Percentiles rank a stretch among this genome's conserved stretches.
These are phyloP conservation scores for Aphidius gifuensis DNA, from an alignment of 1,140 invertebrate species.

Conservation along the genomic window DNA sequence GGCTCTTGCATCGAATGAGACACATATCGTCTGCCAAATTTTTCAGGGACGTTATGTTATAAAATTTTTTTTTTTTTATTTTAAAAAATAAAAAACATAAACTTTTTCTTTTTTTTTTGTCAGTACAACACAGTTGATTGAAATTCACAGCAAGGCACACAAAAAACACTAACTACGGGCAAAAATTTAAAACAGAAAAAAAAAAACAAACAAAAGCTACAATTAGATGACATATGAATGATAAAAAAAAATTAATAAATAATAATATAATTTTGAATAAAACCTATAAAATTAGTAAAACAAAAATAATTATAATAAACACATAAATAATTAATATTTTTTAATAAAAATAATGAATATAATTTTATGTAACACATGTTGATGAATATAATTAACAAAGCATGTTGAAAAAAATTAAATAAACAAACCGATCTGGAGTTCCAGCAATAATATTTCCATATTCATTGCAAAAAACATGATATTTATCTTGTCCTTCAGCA, in stretches of 20 bases:
- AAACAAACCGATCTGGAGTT: conserved; percentile 42
- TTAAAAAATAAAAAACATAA: conserved; percentile 43
- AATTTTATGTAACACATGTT: too few species aligned
- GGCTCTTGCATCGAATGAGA: conserved; percentile 47
- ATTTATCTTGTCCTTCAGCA: conserved; percentile 41
- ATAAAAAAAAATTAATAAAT: too few species aligned
- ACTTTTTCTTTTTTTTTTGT: too few species aligned
- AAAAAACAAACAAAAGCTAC: conserved; percentile 8
- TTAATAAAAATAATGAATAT: too few species aligned
- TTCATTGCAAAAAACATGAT: conserved; percentile 45
- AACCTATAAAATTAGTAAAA: too few species aligned
- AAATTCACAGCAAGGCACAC: conserved; percentile 50
- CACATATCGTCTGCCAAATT: conserved; percentile 47
- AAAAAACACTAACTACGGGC: conserved; percentile 54
- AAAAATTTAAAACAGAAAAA: conserved; percentile 45
- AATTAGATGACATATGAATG: conserved; percentile 6
- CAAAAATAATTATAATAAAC: too few species aligned
- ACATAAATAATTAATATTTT: too few species aligned
- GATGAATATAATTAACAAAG: too few species aligned
- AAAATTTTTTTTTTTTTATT: neutral
- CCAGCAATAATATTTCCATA: conserved; percentile 40
- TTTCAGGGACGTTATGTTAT: neutral
- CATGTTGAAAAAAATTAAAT: too few species aligned
- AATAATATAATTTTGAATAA: too few species aligned
- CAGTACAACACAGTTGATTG: conserved; percentile 43